Percentiles rank a stretch among this genome's conserved stretches.
Evolutionary conservation across 2,797 vertebrate species (phyloP).

Genomic region (Neosilurus mollespiculum): DNA sequence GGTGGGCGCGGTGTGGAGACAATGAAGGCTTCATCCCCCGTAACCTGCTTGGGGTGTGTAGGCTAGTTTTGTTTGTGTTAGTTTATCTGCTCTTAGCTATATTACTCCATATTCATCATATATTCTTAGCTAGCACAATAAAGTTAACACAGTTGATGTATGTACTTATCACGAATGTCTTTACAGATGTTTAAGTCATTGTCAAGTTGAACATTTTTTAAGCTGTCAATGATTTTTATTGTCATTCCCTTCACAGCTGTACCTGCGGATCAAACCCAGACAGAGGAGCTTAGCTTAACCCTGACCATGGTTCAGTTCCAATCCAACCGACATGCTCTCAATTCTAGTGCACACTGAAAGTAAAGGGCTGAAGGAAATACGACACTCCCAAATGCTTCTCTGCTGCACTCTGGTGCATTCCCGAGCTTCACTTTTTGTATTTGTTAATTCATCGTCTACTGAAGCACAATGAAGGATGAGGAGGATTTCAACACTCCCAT

Average conservation of each 20-base stretch:
- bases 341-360: not conserved
- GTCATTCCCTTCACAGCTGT: slow-evolving; percentile 73
- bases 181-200: not conserved
- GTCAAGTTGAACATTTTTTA: not conserved
- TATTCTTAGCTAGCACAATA: not conserved
- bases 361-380: slow-evolving; percentile 23
- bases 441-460: not conserved
- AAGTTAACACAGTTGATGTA: not conserved
- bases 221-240: not conserved
- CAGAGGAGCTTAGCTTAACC: slow-evolving; percentile 88
- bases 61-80: not conserved
- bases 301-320: not conserved
- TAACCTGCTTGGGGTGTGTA: slow-evolving; percentile 87
- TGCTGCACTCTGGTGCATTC: not conserved
- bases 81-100: not conserved
- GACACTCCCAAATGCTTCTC: slow-evolving; percentile 24
- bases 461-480: slow-evolving; percentile 8
- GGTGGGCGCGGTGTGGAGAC: slow-evolving; percentile 88
- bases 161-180: not conserved
- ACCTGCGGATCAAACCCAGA: slow-evolving; percentile 89
- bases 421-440: not conserved
- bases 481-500: not conserved
- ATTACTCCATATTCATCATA: not conserved
- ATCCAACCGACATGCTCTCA: slow-evolving; percentile 13
- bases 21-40: slow-evolving; percentile 88